Conservation (phyloP, 2,797 vertebrate species). For the Siniperca undulata region DNA sequence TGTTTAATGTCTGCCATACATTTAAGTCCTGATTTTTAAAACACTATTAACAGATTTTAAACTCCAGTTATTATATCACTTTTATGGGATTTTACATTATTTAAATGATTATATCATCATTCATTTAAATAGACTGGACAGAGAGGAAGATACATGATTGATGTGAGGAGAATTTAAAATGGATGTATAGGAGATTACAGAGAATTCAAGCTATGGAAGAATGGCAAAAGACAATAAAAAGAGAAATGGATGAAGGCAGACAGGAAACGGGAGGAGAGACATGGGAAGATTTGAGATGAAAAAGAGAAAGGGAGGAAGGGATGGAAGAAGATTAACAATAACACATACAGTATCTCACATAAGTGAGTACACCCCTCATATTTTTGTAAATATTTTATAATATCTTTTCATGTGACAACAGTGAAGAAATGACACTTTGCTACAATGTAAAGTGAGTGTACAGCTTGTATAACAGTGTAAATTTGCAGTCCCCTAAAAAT, state of each 20-base stretch:
- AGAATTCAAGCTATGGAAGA: not conserved
- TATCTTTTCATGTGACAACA: too few relatives aligned
- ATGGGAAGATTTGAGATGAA: not conserved
- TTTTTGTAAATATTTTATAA: too few relatives aligned
- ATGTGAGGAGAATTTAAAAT: constrained; percentile 10
- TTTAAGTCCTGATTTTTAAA: constrained; percentile 6
- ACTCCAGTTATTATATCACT: not conserved
- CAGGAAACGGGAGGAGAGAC: not conserved
- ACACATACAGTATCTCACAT: too few relatives aligned
- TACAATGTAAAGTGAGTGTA: too few relatives aligned
- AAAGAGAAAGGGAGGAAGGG: too few relatives aligned
- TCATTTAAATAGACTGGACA: not conserved
- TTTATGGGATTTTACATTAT: constrained; percentile 25
- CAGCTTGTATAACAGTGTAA: too few relatives aligned
- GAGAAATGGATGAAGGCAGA: not conserved
- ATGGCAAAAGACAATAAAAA: not conserved
- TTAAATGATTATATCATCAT: not conserved
- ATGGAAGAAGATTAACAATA: not conserved
- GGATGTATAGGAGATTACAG: not conserved
- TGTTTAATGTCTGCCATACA: constrained; percentile 1
- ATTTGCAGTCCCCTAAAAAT: too few relatives aligned
- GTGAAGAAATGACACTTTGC: too few relatives aligned
- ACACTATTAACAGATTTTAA: constrained; percentile 14
- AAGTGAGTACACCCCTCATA: too few relatives aligned
- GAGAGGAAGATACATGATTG: not conserved